These are phyloP conservation scores for Pelosia muscerda DNA, from an alignment of 2,888 invertebrate species.

Conservation along the genomic window DNA sequence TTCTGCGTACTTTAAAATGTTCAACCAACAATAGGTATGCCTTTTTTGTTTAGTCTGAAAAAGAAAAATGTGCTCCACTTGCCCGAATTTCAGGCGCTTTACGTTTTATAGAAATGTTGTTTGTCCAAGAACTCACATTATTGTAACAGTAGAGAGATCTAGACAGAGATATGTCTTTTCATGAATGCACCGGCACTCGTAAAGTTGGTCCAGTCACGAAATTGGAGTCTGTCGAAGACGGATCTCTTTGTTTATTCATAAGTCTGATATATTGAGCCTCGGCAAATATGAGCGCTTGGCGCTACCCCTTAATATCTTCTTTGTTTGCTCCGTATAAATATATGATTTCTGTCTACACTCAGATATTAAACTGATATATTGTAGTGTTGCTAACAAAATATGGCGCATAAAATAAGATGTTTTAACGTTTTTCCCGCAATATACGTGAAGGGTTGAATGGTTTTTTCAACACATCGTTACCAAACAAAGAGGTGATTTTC, in stretches of 20 bases:
- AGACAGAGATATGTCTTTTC: constrained; percentile 31
- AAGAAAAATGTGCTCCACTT: constrained; percentile 18
- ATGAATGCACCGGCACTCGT: constrained; percentile 45
- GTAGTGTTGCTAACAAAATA: constrained; percentile 6
- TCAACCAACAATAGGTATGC: not conserved
- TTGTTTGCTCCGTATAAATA: constrained; percentile 30
- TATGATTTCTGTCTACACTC: constrained; percentile 16
- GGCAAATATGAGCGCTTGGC: constrained; percentile 20
- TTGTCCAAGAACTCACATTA: constrained; percentile 13
- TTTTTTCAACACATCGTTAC: not conserved
- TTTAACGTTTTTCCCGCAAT: not conserved
- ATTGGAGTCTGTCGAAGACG: constrained; percentile 41
- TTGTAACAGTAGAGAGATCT: constrained; percentile 26
- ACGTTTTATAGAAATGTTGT: constrained; percentile 25
- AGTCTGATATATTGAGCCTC: constrained; percentile 27
- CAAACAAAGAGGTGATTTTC: not conserved
- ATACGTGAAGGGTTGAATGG: not conserved
- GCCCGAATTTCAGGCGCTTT: constrained; percentile 19
- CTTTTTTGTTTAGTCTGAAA: constrained; percentile 13
- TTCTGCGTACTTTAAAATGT: not conserved
- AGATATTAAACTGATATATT: constrained; percentile 9
- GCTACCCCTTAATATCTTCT: constrained; percentile 23
- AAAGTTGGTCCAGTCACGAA: constrained; percentile 33
- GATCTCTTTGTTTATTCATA: constrained; percentile 43
- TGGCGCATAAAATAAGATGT: not conserved